Conservation (phyloP, 2,113 vertebrate genomes). For the Pachypanchax playfairii region DNA sequence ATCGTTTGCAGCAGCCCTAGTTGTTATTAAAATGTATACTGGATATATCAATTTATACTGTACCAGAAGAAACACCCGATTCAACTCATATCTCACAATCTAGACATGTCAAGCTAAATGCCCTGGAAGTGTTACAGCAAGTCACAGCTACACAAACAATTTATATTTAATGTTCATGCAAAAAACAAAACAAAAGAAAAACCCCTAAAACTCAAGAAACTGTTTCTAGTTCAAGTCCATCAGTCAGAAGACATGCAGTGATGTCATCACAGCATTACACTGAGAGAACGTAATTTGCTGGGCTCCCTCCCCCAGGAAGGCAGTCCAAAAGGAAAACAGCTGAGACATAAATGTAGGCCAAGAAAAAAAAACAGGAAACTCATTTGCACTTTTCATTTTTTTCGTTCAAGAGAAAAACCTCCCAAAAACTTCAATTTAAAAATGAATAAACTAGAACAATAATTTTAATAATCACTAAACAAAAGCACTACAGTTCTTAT, state of each 20-base stretch:
- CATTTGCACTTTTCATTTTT: constrained; percentile 14
- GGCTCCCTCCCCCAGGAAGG: constrained; percentile 50
- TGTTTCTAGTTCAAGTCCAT: constrained; percentile 45
- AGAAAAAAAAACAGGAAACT: constrained; percentile 17
- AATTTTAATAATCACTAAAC: too few species aligned
- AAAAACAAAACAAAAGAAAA: too few species aligned
- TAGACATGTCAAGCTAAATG: not conserved
- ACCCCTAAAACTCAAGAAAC: too few species aligned
- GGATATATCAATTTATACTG: too few species aligned
- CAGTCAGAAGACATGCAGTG: constrained; percentile 31
- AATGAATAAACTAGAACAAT: not conserved
- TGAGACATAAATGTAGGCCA: constrained; percentile 66
- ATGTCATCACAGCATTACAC: constrained; percentile 42
- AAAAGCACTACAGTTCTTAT: too few species aligned
- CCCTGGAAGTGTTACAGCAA: not conserved
- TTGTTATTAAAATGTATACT: too few species aligned
- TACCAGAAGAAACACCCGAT: not conserved
- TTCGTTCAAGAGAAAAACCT: too few species aligned
- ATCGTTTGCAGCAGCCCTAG: too few species aligned
- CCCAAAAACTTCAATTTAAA: too few species aligned
- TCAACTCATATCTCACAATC: not conserved
- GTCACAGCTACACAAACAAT: constrained; percentile 3
- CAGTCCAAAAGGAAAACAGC: constrained; percentile 63
- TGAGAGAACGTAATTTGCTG: constrained; percentile 50
- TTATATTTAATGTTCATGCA: constrained; percentile 10